Evolutionary conservation across 2,113 vertebrate species (phyloP), one percentile per base, ranked within the genome.

Genomic region (Anser cygnoides): DNA sequence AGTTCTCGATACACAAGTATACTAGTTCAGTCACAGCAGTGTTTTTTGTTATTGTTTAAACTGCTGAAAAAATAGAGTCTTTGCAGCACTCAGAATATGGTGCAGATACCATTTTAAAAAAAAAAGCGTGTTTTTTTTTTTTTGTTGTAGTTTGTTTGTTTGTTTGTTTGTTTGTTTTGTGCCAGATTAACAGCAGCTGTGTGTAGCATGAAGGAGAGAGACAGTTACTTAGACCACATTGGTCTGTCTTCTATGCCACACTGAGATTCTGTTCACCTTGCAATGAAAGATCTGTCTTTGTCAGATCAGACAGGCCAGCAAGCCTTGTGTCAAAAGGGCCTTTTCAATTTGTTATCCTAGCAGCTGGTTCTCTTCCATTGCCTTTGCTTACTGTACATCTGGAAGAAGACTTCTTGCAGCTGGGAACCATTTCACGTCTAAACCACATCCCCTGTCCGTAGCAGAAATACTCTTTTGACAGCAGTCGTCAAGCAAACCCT

Each of bases 401-500:
- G 96, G 95, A 97, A 93, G 97, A 97, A 93, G 92, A 57, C 90
- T 97, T 96, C 92, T 91, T 96, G 95, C 97, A 98, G 97, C 98
- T 98, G 98, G 97, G 95, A 97, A 96, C 94, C 97, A 98, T 98
- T 98, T 98, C 93, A 90, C 86, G 93, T 97, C 96, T 97, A 96
- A 96, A 91, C 92, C 95, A 97, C 75, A 96, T 97, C 96, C 93
- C 96, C 76, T 80, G 76, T 96, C 95, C 93, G 84, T 96, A 94
- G 91, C 77, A 96, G 97, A 98, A 98, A 97, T 97, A 96, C 92
- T 86, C 84, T 68, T 94, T 94, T 97, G 95, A 95, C 93, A 95
- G 41, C 87, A 91, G 86, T 85, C 92, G 90, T 95, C 90, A 96
- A 91, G 89, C 78, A 96, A 92, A 86, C 33, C 43, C 35, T 75